These are phyloP conservation scores for Lichenostomus cassidix DNA, from an alignment of 2,113 vertebrate genomes.

Conservation along the genomic window DNA sequence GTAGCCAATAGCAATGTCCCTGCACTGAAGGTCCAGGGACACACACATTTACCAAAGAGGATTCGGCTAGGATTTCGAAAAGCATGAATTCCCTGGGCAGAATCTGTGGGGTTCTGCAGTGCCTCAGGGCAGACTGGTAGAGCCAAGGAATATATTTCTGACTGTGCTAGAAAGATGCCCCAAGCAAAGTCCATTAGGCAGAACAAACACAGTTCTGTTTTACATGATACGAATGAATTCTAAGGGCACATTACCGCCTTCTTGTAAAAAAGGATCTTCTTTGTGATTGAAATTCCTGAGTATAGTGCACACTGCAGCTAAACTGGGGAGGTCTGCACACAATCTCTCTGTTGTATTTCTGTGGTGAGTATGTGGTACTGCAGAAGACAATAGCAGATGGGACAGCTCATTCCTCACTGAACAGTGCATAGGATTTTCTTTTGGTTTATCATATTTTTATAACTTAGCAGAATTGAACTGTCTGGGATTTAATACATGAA, in stretches of 20 bases:
- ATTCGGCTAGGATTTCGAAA: background rate
- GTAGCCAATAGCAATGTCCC: background rate
- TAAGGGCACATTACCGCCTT: background rate
- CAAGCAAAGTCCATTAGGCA: conserved; percentile 40
- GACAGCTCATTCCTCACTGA: background rate
- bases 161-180: conserved; percentile 30
- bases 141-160: conserved; percentile 57
- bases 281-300: conserved; percentile 50
- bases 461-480: background rate
- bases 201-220: conserved; percentile 61
- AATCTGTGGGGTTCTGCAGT: background rate
- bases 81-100: background rate
- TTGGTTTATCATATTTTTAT: background rate
- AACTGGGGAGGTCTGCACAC: conserved; percentile 29
- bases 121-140: conserved; percentile 5
- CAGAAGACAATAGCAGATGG: conserved; percentile 32
- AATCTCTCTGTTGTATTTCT: conserved; percentile 38
- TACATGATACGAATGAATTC: background rate
- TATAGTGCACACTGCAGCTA: conserved; percentile 13
- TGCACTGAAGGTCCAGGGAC: background rate
- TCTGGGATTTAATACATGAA: background rate
- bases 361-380: background rate
- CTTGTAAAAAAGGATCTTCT: conserved; percentile 55
- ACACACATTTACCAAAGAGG: background rate
- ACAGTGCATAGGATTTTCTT: background rate